phyloP scores from a whole-genome alignment of 2,113 vertebrate genomes.

The Callipepla californica region DNA sequence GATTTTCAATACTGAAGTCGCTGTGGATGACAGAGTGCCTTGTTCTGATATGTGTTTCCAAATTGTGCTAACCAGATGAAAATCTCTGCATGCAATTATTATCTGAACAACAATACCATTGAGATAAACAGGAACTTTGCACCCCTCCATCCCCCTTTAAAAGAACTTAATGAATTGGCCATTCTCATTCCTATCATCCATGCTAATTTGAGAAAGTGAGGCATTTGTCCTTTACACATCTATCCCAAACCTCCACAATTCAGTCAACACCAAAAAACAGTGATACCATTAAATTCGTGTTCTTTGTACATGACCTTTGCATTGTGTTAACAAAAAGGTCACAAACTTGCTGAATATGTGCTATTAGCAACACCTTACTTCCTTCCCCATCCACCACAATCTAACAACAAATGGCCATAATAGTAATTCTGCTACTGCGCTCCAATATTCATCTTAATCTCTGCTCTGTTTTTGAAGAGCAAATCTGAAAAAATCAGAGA shows the following conservation, averaged over 20 bases:
- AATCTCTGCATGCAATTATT: not conserved
- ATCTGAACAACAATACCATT: not conserved
- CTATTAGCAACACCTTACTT: not conserved
- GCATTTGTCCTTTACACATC: not conserved
- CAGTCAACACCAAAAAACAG: not conserved
- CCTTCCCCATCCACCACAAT: not conserved
- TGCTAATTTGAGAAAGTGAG: not conserved
- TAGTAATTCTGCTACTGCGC: not conserved
- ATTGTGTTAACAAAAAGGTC: not conserved
- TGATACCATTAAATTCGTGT: not conserved
- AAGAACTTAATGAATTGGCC: not conserved
- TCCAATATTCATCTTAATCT: not conserved
- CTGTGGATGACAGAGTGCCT: not conserved
- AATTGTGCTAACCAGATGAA: not conserved
- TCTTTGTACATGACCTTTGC: not conserved
- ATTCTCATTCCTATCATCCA: not conserved
- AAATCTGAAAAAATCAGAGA: not conserved
- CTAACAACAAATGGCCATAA: not conserved
- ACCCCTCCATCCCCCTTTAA: not conserved
- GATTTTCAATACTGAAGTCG: not conserved
- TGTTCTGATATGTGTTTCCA: not conserved
- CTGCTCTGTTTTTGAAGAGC: not conserved
- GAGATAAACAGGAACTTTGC: not conserved
- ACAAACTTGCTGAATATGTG: not conserved
- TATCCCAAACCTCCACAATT: not conserved